These are phyloP conservation scores for Myiothlypis chrysogaster DNA, from an alignment of 2,797 vertebrate species.

Conservation along the genomic window DNA sequence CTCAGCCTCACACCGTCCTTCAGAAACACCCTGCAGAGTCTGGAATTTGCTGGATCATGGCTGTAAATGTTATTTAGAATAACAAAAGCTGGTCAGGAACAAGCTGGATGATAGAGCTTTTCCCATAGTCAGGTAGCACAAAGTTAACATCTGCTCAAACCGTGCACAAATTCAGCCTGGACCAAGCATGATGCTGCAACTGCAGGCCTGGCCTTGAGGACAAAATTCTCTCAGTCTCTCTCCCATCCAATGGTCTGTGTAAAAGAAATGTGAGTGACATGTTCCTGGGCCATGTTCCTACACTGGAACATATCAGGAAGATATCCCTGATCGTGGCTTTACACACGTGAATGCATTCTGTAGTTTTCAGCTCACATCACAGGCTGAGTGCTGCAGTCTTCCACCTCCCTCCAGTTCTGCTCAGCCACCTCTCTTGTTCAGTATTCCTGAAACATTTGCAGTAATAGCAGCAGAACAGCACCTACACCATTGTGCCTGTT, in stretches of 20 bases:
- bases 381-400: neutral
- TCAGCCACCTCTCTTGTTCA: neutral
- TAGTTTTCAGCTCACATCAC: neutral
- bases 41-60: neutral
- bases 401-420: neutral
- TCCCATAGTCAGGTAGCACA: neutral
- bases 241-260: neutral
- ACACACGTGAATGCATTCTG: neutral
- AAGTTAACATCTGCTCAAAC: neutral
- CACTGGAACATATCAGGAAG: neutral
- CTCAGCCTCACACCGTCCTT: neutral
- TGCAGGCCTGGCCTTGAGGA: neutral
- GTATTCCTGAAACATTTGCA: neutral
- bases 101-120: neutral
- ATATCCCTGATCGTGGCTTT: neutral
- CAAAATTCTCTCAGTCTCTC: neutral
- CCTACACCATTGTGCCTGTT: constrained; percentile 22
- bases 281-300: neutral
- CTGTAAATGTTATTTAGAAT: neutral
- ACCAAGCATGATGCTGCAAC: neutral
- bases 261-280: neutral
- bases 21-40: neutral
- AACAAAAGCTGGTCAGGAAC: neutral
- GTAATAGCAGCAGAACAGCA: neutral
- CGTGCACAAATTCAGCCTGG: neutral